Evolutionary conservation across 2,888 invertebrate species (phyloP), one percentile per base, ranked within the genome.

Genomic region (Cosmorhoe ocellata): DNA sequence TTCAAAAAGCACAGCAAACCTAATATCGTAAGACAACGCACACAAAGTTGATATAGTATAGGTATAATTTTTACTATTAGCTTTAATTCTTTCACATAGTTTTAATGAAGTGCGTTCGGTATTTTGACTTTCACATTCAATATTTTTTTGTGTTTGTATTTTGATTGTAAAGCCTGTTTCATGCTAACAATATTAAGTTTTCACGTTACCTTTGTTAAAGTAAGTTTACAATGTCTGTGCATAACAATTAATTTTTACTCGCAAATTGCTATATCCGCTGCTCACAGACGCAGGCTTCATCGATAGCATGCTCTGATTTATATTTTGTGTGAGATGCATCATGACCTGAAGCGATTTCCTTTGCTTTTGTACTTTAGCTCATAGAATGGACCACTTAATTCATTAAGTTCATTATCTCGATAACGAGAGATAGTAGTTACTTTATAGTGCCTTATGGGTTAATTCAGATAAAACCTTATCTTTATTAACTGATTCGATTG

Each of bases 271-370:
- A 71, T 81, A 84, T 84, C 81, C 79, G 73, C 63, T 71, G 75
- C 86, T 76, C 79, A 79, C 70, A 67, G 74, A 74, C 75, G 79
- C 73, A 64, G 69, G 67, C 63, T 76, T 71, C 71, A 66, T 71
- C 77, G 80, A 79, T 79, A 74, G 56, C 58, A 12, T 81, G 84
- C 79, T 61, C 87, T 86, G 88, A 89, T 90, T 89, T 86, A 89
- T 85, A 81, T 74, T 76, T 74, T 69, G 72, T 64, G 59, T 61
- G 62, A 76, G 81, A 84, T 85, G 66, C 71, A 84, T 84, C 84
- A 69, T 61, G 65, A 69, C 80, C 82, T 76, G 51, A 75, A 82
- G 84, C 79, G 59, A 74, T 69, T 32, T 37, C 26, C 45, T 51
- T 51, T 46, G 51, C 51, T 28, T 30, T 40, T 27, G 13, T 27